Evolutionary conservation across 2,113 vertebrate genomes (phyloP).

Genomic region (Coptodon rendalli): DNA sequence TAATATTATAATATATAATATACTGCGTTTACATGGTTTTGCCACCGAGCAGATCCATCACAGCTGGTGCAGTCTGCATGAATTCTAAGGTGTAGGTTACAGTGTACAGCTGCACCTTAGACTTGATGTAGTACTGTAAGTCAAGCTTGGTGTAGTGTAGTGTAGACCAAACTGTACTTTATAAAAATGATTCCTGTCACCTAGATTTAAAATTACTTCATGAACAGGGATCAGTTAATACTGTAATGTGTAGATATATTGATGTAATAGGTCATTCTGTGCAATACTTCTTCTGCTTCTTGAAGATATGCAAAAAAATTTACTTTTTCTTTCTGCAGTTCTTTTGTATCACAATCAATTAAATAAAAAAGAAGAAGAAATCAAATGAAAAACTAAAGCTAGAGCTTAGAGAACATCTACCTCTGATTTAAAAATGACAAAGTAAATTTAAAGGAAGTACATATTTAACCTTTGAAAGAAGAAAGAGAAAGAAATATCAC

Average conservation of each 20-base stretch:
- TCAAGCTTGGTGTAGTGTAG: background rate
- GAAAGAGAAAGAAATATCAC: background rate
- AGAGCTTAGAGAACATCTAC: background rate
- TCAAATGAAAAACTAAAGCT: background rate
- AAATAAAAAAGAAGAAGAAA: rapidly evolving
- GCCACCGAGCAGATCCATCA: background rate
- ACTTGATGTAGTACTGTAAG: background rate
- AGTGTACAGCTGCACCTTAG: background rate
- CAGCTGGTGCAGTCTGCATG: background rate
- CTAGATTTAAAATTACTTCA: background rate
- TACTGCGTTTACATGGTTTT: background rate
- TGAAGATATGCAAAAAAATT: background rate
- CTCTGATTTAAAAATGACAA: background rate
- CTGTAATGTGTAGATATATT: background rate
- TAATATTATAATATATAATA: background rate
- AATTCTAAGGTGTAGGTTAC: background rate
- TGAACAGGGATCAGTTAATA: background rate
- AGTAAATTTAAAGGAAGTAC: background rate
- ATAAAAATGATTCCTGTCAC: rapidly evolving
- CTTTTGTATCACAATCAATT: background rate
- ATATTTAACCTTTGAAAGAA: background rate
- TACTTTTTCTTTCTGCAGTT: background rate
- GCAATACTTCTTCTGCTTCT: background rate
- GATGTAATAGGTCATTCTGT: background rate
- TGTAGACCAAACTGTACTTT: background rate